Base-by-base conservation (phyloP, 30 jellyfish, hydroid and myxozoan genomes). In the Pseudorhiza aurosa region DNA sequence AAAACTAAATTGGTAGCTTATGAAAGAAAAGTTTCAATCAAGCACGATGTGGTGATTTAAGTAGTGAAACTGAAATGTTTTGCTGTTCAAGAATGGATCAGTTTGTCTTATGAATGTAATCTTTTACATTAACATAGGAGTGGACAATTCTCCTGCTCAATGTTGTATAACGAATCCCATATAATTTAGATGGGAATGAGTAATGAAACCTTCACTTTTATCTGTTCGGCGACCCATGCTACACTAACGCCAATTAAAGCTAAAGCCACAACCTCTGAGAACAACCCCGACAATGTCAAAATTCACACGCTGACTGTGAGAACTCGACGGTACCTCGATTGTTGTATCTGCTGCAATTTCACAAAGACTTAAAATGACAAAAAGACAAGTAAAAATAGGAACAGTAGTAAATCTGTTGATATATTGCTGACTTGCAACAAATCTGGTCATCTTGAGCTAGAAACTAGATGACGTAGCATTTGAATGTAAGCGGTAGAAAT, bases 161-260 rank as follows among this genome's bases (percentile, higher is more conserved):
- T 71, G 60, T 70, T 70, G 70, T 70, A 70, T 70, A 53, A 70
- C 83, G 21, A 47, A 70, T 70, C 83, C 68, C 30, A 45, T 70
- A 46, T 70, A 42, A 45, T 45, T 47, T 36, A 27, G 83, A 70
- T 18, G 83, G 58, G 19, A 33, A 64, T 64, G 59, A 22, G 77
- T 32, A 64, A 64, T 64, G 77, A 64, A 64, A 64, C 77, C 77
- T 64, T 33, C 17, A 33, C 14, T 31, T 64, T 64, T 64, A 64
- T 64, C 77, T 30, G 77, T 33, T 64, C 77, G 77, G 77, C 77
- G 77, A 64, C 77, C 77, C 77, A 64, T 10, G 19, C 58, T 30
- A 39, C 77, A 64, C 77, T 30, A 29, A 60, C 56, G 53, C 59
- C 57, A 64, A 64, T 64, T 64, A 4, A 59, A 59, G 50, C 2